A percentile compares a stretch with the other conserved stretches of the same genome.
These are phyloP conservation scores for Triplophysa tibetana DNA, from an alignment of 2,113 vertebrate genomes.

Conservation along the genomic window DNA sequence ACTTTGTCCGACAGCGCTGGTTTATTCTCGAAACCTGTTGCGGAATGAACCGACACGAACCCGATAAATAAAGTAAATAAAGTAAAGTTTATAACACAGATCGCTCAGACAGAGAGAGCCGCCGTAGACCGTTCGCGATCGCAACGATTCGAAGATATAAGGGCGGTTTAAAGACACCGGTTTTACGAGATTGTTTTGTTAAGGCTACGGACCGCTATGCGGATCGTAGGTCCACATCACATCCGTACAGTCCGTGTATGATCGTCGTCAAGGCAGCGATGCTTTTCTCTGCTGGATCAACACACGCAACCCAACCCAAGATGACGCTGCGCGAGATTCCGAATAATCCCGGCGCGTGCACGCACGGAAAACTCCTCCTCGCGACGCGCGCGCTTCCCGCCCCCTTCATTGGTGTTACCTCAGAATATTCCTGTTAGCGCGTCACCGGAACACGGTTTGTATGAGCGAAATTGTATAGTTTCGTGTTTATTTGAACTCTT, in stretches of 20 bases:
- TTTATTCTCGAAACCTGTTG: constrained; percentile 40
- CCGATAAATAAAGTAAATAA: constrained; percentile 18
- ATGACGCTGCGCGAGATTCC: constrained; percentile 37
- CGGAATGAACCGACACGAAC: constrained; percentile 28
- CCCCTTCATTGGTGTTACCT: neutral
- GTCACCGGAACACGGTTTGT: neutral
- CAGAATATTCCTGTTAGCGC: neutral
- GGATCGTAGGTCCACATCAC: constrained; percentile 6
- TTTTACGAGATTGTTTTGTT: neutral
- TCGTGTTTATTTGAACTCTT: neutral
- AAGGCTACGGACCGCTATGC: constrained; percentile 6
- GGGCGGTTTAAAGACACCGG: neutral
- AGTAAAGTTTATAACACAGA: constrained; percentile 26
- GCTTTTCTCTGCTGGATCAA: constrained; percentile 18
- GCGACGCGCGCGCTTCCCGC: constrained; percentile 29
- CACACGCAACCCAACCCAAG: constrained; percentile 44
- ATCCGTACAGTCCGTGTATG: neutral
- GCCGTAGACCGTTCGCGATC: neutral
- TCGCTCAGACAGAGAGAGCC: constrained; percentile 2
- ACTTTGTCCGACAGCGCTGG: neutral
- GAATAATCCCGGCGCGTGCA: constrained; percentile 24
- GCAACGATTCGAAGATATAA: neutral
- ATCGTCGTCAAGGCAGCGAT: neutral
- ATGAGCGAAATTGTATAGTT: neutral
- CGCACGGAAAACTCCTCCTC: constrained; percentile 36